Conservation (phyloP, 2,888 invertebrate genomes). For the Polyommatus iphigenia region DNA sequence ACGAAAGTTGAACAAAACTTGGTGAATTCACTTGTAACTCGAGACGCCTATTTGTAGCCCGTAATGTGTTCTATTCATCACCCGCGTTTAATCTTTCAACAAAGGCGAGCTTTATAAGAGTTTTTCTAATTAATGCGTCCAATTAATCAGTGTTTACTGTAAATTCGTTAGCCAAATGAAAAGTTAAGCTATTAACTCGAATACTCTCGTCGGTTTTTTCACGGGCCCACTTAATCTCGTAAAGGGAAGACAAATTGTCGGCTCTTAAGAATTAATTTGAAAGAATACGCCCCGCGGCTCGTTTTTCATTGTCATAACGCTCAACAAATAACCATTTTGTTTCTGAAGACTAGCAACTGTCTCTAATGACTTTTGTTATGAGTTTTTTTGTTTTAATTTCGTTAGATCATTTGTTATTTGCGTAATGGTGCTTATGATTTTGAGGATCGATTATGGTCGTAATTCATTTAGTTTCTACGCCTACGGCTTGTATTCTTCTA, state of each 20-base stretch:
- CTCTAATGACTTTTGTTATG: conserved; percentile 48
- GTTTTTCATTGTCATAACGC: conserved; percentile 64
- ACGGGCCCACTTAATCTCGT: conserved; percentile 57
- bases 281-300: conserved; percentile 52
- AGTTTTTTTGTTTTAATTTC: conserved; percentile 39
- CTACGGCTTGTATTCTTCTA: not conserved
- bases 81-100: conserved; percentile 12
- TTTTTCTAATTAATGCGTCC: conserved; percentile 51
- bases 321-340: conserved; percentile 52
- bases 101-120: conserved; percentile 38
- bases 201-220: conserved; percentile 58
- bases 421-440: conserved; percentile 23
- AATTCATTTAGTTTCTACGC: conserved; percentile 2
- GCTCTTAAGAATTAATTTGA: conserved; percentile 71
- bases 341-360: conserved; percentile 54
- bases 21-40: not conserved
- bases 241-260: conserved; percentile 54
- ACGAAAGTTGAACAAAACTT: not conserved
- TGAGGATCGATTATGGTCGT: not conserved
- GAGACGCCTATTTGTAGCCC: conserved; percentile 13
- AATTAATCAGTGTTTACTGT: conserved; percentile 72
- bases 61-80: conserved; percentile 19
- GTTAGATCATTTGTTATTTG: conserved; percentile 29
- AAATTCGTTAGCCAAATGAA: conserved; percentile 76
- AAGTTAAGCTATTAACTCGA: conserved; percentile 77